Evolutionary conservation across 2,888 invertebrate genomes (phyloP), one percentile per base, ranked within the genome.

Genomic region (Rutpela maculata): DNA sequence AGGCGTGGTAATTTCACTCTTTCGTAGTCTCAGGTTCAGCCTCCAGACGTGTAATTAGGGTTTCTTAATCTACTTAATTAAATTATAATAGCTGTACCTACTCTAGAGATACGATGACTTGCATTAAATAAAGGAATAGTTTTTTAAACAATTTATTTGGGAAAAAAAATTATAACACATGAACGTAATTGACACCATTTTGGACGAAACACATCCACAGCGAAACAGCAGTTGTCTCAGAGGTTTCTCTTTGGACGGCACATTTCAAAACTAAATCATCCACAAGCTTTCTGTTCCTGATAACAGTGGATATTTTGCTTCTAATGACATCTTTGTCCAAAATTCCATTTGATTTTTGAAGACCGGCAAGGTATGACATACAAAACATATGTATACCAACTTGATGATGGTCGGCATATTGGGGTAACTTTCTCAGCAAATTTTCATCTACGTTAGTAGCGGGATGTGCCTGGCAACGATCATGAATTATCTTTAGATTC

Each of bases 341-440:
- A 1, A 17, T 65, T 15, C 79, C 79, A 60, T 76, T 71, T n/a
- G 22, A 57, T 7, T 57, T 43, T 43, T 71, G 67, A 65, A 75
- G 63, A 2, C 71, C 74, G 0, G 73, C 18, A n/a, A 31, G 65
- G 22, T 70, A 73, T 7, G 75, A 57, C 43, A 81, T 43, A 55
- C 79, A 81, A 2, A 75, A 55, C 59, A 69, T 72, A 38, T 81
- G 81, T 22, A 57, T 22, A 18, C 35, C 59, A 15, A 70, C 69
- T 19, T 59, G 31, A 3, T 15, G 6, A 12, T 70, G 9, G 10
- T 70, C 15, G 5, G 12, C 3, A 18, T 70, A n/a, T 3, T 57
- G 15, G 38, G 19, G 6, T 3, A 60, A n/a, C 17, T 59, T 2
- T 6, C 31, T 59, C 59, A 70, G 38, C n/a, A 59, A 15, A 35